phyloP scores from a whole-genome alignment of 1,140 invertebrate species.

The Bathynomus jamesi region DNA sequence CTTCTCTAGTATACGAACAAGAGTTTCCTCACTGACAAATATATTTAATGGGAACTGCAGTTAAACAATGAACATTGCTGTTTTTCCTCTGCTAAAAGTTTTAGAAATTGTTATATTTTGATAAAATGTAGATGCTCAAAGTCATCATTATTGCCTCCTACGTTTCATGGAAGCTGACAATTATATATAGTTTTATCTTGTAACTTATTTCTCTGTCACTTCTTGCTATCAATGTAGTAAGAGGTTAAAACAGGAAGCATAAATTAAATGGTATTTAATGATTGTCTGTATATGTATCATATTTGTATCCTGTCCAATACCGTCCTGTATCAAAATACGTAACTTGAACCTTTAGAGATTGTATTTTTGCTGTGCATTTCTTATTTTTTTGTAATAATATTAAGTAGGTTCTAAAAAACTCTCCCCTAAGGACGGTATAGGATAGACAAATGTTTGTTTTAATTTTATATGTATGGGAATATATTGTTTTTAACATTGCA shows the following conservation, averaged over 20 bases:
- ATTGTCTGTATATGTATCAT: slow-evolving; percentile 32
- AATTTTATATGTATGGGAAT: too few relatives aligned
- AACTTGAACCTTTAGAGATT: slow-evolving; percentile 26
- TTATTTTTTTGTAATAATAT: slow-evolving; percentile 37
- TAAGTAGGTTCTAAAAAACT: slow-evolving; percentile 30
- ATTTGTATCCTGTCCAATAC: slow-evolving; percentile 33
- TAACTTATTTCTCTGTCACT: slow-evolving; percentile 32
- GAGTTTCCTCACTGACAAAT: slow-evolving; percentile 37
- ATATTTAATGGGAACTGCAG: not conserved
- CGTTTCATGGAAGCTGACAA: slow-evolving; percentile 24
- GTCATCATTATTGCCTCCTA: not conserved
- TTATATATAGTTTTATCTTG: slow-evolving; percentile 26
- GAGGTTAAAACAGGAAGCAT: slow-evolving; percentile 28
- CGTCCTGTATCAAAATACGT: slow-evolving; percentile 38
- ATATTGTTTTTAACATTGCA: too few relatives aligned
- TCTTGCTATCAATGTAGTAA: slow-evolving; percentile 31
- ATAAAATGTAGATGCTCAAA: not conserved
- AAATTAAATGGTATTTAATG: too few relatives aligned
- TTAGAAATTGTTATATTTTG: slow-evolving; percentile 2
- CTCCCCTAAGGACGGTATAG: slow-evolving; percentile 36
- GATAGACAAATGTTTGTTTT: slow-evolving; percentile 34
- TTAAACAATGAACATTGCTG: slow-evolving; percentile 3
- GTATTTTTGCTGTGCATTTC: slow-evolving; percentile 34
- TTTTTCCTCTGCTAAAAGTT: slow-evolving; percentile 17
- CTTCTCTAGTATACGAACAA: slow-evolving; percentile 37